Evolutionary conservation across 2,888 invertebrate species (phyloP).

Genomic region (Callosobruchus maculatus): DNA sequence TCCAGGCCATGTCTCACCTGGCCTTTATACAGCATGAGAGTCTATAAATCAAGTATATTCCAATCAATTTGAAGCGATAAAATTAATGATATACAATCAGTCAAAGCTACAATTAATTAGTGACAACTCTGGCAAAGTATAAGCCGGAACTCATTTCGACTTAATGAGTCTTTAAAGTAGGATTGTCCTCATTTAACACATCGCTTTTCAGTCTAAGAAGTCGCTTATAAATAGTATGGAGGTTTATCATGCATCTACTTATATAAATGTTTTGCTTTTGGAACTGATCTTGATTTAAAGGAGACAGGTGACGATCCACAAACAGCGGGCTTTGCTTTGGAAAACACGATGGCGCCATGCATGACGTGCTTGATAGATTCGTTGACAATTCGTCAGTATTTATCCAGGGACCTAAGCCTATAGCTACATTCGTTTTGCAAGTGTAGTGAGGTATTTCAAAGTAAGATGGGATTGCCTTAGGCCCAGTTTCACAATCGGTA

Average conservation of each 20-base stretch:
- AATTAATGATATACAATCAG: too few species aligned
- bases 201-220: not conserved
- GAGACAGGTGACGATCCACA: not conserved
- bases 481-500: too few species aligned
- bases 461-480: too few species aligned
- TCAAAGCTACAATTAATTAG: not conserved
- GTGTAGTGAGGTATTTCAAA: too few species aligned
- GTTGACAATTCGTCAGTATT: too few species aligned
- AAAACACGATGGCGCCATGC: not conserved
- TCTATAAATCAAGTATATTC: too few species aligned
- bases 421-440: too few species aligned
- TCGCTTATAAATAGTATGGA: not conserved
- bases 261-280: not conserved
- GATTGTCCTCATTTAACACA: not conserved
- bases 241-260: not conserved
- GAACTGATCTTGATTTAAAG: not conserved
- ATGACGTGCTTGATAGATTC: not conserved
- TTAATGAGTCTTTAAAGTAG: not conserved
- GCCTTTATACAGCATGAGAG: too few species aligned
- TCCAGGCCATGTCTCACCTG: too few species aligned
- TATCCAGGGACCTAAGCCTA: too few species aligned
- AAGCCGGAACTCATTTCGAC: not conserved
- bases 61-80: too few species aligned
- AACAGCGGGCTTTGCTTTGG: not conserved
- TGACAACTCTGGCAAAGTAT: not conserved